Evolutionary conservation across 2,797 vertebrate species (phyloP), one percentile per base, ranked within the genome.

Genomic region (Rhadinocentrus ornatus): DNA sequence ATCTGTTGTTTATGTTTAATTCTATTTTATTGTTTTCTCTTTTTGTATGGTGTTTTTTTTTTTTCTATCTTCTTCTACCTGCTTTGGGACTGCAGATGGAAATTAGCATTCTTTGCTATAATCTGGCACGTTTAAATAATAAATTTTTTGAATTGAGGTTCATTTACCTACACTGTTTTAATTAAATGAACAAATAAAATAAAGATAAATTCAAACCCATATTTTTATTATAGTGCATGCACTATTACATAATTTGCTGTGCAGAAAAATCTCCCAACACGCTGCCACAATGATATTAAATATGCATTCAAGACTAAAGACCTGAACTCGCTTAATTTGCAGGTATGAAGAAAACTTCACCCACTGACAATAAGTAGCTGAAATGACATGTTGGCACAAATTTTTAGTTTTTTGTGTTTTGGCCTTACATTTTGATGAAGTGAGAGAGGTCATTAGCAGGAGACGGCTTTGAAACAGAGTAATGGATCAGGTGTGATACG

Each of bases 241-340:
- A 8, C 22, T 1, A 18, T 66, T 56, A 26, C 15, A 62, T 68
- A 60, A 79, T 75, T 68, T 66, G 34, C 64, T 75, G 35, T 44
- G 68, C 61, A 66, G 66, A 71, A 48, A 77, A 64, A 55, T 68
- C 66, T 46, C 7, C 27, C 35, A 56, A 56, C 37, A 66, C 29
- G 27, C 18, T 32, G 6, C 63, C 62, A 81, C 44, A 72, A 35
- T 75, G 66, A 62, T 61, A 84, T 80, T 6, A 81, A 87, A 75
- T 71, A 82, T 81, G 73, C 48, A 84, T 66, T 75, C 10, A 3
- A 20, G 46, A 74, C 62, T 63, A 56, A 66, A 75, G 53, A 53
- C 57, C 66, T 3, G 13, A 41, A 41, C 46, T 71, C 10, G 39
- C 31, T 55, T 73, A 22, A 53, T 77, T 66, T 75, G 76, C 62